Conservation (phyloP, 2,113 vertebrate species). For the Phyllostomus discolor region DNA sequence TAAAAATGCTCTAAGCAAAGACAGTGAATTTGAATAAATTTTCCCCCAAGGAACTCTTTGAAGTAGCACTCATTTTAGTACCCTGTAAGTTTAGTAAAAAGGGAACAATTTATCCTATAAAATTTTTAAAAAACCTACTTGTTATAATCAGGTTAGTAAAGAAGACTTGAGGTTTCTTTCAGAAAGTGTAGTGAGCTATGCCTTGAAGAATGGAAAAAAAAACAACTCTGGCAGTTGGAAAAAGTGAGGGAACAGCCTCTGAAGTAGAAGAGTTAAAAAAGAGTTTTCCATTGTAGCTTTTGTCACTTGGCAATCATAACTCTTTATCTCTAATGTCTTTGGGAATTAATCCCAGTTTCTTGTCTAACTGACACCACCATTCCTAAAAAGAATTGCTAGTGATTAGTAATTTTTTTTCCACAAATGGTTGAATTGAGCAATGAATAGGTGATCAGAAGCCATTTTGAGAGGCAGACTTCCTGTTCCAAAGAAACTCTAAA, state of each 20-base stretch:
- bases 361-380: neutral
- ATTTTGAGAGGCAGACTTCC: neutral
- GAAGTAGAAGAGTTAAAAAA: neutral
- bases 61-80: constrained; percentile 21
- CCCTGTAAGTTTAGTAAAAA: no score
- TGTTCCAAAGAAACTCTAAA: neutral
- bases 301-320: neutral
- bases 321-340: neutral
- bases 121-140: neutral
- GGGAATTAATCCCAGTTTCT: neutral
- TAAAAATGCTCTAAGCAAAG: neutral
- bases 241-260: neutral
- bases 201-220: neutral
- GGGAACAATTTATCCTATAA: neutral
- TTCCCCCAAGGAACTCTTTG: neutral
- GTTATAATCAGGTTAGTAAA: neutral
- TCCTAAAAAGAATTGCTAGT: neutral
- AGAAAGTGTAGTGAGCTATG: neutral
- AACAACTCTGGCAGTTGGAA: neutral
- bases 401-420: neutral
- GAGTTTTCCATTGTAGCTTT: neutral
- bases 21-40: neutral
- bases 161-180: neutral
- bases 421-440: neutral
- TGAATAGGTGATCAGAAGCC: neutral